phyloP scores from a whole-genome alignment of 2,888 invertebrate genomes.

The Erebia epiphron region DNA sequence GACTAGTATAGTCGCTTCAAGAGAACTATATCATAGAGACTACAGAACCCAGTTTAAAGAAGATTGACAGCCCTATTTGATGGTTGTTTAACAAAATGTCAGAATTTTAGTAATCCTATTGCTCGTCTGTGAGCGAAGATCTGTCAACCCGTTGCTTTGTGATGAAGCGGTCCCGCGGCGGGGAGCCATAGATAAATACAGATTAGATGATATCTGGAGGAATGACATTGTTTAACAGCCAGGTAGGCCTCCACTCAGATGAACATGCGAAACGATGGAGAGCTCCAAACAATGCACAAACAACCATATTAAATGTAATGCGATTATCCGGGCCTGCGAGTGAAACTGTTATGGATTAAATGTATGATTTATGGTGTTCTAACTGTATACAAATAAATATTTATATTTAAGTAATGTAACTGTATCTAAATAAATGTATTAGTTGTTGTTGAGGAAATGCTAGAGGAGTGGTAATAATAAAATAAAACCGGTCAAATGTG shows the following conservation, averaged over 20 bases:
- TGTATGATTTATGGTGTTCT: slow-evolving; percentile 23
- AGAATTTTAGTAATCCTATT: slow-evolving; percentile 75
- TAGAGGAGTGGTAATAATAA: neutral
- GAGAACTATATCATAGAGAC: too few relatives aligned
- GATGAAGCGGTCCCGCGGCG: slow-evolving; percentile 71
- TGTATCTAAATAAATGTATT: neutral
- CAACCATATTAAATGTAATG: slow-evolving; percentile 75
- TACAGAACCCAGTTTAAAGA: neutral
- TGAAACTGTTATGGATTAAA: slow-evolving; percentile 30
- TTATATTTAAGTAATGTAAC: slow-evolving; percentile 5
- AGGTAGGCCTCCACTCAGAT: slow-evolving; percentile 60
- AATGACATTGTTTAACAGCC: slow-evolving; percentile 75
- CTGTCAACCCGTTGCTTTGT: slow-evolving; percentile 83
- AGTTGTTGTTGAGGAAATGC: neutral
- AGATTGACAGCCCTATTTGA: slow-evolving; percentile 31
- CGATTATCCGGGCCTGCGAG: slow-evolving; percentile 55
- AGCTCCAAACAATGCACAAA: slow-evolving; percentile 76
- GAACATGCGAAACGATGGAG: slow-evolving; percentile 55
- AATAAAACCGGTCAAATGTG: neutral
- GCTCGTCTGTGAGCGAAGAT: slow-evolving; percentile 69
- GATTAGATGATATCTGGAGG: slow-evolving; percentile 79
- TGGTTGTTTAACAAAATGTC: slow-evolving; percentile 56
- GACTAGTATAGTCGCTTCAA: too few relatives aligned
- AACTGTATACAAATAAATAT: slow-evolving; percentile 10
- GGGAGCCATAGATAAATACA: slow-evolving; percentile 72